Percentiles rank a stretch among this genome's conserved stretches.
phyloP scores from a whole-genome alignment of 2,113 vertebrate genomes.

The Cottus gobio region DNA sequence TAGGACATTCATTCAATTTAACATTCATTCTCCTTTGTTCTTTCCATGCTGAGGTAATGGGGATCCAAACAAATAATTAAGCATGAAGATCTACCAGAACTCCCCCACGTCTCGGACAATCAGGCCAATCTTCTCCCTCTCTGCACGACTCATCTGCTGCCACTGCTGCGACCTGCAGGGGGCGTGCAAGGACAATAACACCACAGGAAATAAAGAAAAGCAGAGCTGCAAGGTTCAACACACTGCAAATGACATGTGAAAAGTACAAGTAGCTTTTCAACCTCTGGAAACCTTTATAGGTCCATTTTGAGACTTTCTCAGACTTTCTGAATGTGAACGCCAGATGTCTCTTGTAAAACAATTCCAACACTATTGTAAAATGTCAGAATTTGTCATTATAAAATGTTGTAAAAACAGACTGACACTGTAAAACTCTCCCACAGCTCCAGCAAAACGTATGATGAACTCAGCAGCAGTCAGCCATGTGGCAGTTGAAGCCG shows the following conservation, averaged over 20 bases:
- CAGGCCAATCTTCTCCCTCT: slow-evolving; percentile 84
- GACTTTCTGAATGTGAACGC: slow-evolving; percentile 28
- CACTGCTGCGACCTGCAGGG: slow-evolving; percentile 83
- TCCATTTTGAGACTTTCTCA: slow-evolving; percentile 55
- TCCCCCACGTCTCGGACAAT: slow-evolving; percentile 84
- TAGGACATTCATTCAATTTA: neutral
- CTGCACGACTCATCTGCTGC: slow-evolving; percentile 78
- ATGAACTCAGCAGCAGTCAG: slow-evolving; percentile 30
- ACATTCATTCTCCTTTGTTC: neutral
- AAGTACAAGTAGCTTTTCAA: slow-evolving; percentile 38
- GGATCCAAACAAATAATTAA: neutral
- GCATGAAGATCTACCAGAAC: slow-evolving; percentile 79
- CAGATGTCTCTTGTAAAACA: slow-evolving; percentile 64
- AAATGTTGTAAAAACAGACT: slow-evolving; percentile 43
- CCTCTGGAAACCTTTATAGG: slow-evolving; percentile 57
- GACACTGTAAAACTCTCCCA: slow-evolving; percentile 40
- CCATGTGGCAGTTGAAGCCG: slow-evolving; percentile 31
- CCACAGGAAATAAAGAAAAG: neutral
- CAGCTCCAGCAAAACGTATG: slow-evolving; percentile 32
- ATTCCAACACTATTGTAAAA: slow-evolving; percentile 53
- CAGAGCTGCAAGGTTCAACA: neutral
- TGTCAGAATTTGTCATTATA: slow-evolving; percentile 45
- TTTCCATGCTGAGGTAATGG: neutral
- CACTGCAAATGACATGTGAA: slow-evolving; percentile 36
- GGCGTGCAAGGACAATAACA: slow-evolving; percentile 18